Evolutionary conservation across 2,888 invertebrate genomes (phyloP).

Genomic region (Drosophila fungiperda): DNA sequence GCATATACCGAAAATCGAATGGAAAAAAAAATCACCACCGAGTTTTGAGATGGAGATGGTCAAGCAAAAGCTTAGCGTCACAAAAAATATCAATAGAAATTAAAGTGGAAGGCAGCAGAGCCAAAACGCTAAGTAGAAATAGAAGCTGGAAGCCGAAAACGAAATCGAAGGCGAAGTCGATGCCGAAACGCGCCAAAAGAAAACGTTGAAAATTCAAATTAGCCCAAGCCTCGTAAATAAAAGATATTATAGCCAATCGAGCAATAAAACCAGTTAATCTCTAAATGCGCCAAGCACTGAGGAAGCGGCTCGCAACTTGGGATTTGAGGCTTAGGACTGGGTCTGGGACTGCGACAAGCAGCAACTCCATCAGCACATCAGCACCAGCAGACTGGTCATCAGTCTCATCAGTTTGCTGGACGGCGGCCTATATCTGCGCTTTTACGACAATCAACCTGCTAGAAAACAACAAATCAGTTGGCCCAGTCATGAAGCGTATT

Average conservation of each 20-base stretch:
- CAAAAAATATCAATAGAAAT: slow-evolving; percentile 71
- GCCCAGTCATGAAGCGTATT: slow-evolving; percentile 55
- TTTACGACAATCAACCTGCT: slow-evolving; percentile 69
- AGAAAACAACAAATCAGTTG: slow-evolving; percentile 58
- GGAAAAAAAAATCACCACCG: slow-evolving; percentile 41
- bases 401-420: slow-evolving; percentile 16
- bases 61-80: slow-evolving; percentile 60
- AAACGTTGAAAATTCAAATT: slow-evolving; percentile 84
- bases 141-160: slow-evolving; percentile 31
- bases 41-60: slow-evolving; percentile 60
- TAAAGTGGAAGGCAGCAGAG: slow-evolving; percentile 62
- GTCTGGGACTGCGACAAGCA: slow-evolving; percentile 19
- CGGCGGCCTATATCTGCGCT: slow-evolving; percentile 67
- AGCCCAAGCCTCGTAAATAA: slow-evolving; percentile 83
- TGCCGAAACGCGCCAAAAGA: slow-evolving; percentile 68
- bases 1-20: slow-evolving; percentile 59
- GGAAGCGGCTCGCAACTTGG: slow-evolving; percentile 42
- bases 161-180: slow-evolving; percentile 28
- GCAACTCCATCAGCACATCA: slow-evolving; percentile 49
- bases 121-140: slow-evolving; percentile 43
- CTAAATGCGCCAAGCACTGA: slow-evolving; percentile 69
- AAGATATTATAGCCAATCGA: slow-evolving; percentile 82
- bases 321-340: slow-evolving; percentile 6
- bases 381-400: not conserved
- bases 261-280: slow-evolving; percentile 82